phyloP scores from a whole-genome alignment of 2,113 vertebrate genomes.

The Todiramphus chloris region DNA sequence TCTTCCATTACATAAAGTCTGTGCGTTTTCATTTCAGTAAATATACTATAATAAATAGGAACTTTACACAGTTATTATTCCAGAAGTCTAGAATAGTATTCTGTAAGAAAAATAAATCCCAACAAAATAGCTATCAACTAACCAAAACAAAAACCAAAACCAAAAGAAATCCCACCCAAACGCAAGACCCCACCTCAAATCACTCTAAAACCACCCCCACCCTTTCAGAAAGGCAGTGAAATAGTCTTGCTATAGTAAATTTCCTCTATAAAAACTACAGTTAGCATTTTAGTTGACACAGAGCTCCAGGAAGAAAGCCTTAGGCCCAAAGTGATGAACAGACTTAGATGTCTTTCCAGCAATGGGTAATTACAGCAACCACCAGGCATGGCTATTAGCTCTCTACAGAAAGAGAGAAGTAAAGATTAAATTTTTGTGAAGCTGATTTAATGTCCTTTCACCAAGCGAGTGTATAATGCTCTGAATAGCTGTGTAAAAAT shows the following conservation, averaged over 20 bases:
- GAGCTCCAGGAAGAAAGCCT: neutral
- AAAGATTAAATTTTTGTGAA: slow-evolving; percentile 77
- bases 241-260: neutral
- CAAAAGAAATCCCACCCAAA: neutral
- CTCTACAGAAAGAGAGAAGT: neutral
- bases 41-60: neutral
- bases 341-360: neutral
- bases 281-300: neutral
- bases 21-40: neutral
- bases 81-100: neutral
- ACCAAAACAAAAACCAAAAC: too few species aligned
- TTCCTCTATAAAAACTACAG: neutral
- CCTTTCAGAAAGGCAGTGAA: neutral
- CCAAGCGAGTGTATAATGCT: neutral
- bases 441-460: slow-evolving; percentile 64
- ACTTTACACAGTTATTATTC: neutral
- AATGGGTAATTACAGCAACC: slow-evolving; percentile 51
- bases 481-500: slow-evolving; percentile 58
- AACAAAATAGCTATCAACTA: neutral
- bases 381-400: neutral
- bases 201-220: accelerated
- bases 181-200: neutral
- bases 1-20: neutral
- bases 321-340: neutral
- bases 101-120: neutral